phyloP scores from a whole-genome alignment of 2,113 vertebrate genomes.

The Pipa parva region DNA sequence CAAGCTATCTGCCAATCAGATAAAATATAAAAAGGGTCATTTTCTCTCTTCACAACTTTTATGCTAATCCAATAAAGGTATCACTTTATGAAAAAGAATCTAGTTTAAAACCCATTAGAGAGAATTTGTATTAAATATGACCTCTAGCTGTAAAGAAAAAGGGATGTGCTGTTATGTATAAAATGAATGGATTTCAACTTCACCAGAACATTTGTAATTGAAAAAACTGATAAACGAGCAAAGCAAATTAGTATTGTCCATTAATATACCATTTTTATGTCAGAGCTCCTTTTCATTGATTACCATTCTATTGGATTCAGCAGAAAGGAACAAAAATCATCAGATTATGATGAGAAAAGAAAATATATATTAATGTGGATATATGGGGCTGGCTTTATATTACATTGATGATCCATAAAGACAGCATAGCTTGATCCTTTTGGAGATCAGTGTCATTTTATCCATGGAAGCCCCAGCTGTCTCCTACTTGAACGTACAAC shows the following conservation, averaged over 20 bases:
- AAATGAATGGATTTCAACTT: slow-evolving; percentile 16
- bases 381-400: too few species aligned
- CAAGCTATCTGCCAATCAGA: slow-evolving; percentile 42
- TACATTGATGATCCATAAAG: too few species aligned
- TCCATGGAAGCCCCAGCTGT: too few species aligned
- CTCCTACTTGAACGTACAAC: too few species aligned
- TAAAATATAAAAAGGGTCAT: not conserved
- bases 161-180: not conserved
- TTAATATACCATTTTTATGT: slow-evolving; percentile 29
- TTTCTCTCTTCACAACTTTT: not conserved
- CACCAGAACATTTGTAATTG: slow-evolving; percentile 28
- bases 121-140: slow-evolving; percentile 16
- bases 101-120: not conserved
- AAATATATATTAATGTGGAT: too few species aligned
- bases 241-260: slow-evolving; percentile 25
- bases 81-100: not conserved
- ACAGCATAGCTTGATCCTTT: too few species aligned
- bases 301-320: slow-evolving; percentile 29
- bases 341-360: slow-evolving; percentile 12
- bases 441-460: too few species aligned
- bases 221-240: slow-evolving; percentile 35
- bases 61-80: not conserved
- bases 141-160: slow-evolving; percentile 11
- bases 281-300: slow-evolving; percentile 19
- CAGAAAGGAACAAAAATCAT: not conserved